These are phyloP conservation scores for Macrotrachela quadricornifera DNA, from an alignment of 1,140 invertebrate genomes.

Conservation along the genomic window DNA sequence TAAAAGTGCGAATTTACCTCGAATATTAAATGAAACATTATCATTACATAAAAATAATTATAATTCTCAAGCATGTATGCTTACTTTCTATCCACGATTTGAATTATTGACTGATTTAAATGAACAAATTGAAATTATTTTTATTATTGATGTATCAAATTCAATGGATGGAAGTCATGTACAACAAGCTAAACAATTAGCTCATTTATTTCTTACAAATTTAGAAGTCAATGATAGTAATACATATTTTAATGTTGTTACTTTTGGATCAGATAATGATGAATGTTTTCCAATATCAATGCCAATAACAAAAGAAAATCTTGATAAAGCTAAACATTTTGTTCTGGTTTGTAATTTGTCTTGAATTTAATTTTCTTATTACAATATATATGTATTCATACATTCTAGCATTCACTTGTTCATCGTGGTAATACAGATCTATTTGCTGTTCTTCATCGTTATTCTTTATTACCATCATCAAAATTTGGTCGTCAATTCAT, in stretches of 20 bases:
- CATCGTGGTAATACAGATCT: conserved; percentile 18
- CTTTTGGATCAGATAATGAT: no score
- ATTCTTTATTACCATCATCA: conserved; percentile 14
- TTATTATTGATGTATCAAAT: conserved; percentile 24
- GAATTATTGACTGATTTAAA: conserved; percentile 10
- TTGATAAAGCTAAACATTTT: no score
- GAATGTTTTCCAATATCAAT: conserved; percentile 17
- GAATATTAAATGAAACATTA: conserved; percentile 26
- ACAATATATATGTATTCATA: no score
- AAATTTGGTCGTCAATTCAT: conserved; percentile 16
- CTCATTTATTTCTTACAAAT: no score
- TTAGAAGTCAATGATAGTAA: no score
- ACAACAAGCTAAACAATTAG: no score
- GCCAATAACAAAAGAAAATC: conserved; percentile 5
- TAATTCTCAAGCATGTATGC: conserved; percentile 24
- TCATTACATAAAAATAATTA: conserved; percentile 13
- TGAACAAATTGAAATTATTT: conserved; percentile 13
- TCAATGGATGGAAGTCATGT: conserved; percentile 18
- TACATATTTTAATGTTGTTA: no score
- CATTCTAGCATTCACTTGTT: no score
- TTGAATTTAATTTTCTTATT: no score
- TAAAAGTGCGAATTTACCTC: conserved; percentile 25
- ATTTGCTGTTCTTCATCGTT: conserved; percentile 15
- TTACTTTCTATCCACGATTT: conserved; percentile 30
- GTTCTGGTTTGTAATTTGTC: no score